A percentile compares a stretch with the other conserved stretches of the same genome.
phyloP scores from a whole-genome alignment of 1,140 invertebrate genomes.

The Heliconius eleuchia region DNA sequence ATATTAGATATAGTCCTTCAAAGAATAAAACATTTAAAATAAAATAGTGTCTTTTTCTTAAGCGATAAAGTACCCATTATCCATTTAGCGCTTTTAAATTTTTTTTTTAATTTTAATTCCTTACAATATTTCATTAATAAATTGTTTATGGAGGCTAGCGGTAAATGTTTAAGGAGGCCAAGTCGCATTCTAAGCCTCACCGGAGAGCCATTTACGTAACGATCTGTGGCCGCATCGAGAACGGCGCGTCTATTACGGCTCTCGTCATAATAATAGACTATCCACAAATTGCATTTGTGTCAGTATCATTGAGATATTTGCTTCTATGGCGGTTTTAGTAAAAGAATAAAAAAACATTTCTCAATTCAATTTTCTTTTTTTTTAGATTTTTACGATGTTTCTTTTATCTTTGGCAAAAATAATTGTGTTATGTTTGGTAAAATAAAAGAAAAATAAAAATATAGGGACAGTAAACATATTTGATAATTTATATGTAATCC shows the following conservation, averaged over 20 bases:
- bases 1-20: no score
- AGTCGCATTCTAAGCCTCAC: conserved; percentile 24
- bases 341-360: neutral
- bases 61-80: neutral
- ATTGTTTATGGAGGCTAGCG: conserved; percentile 30
- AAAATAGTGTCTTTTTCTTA: neutral
- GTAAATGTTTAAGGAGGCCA: conserved; percentile 38
- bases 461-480: no score
- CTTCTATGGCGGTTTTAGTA: neutral
- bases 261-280: conserved; percentile 52
- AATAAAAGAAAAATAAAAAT: no score
- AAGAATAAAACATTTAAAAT: no score
- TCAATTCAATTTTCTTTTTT: neutral
- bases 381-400: no score
- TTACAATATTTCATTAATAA: conserved; percentile 24
- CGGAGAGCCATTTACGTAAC: conserved; percentile 61
- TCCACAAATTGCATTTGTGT: conserved; percentile 51
- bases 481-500: no score
- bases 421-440: no score
- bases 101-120: neutral
- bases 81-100: no score
- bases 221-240: conserved; percentile 50
- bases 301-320: neutral
- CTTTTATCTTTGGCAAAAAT: no score
- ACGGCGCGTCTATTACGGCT: conserved; percentile 45